Evolutionary conservation across 2,797 vertebrate species (phyloP), one percentile per base, ranked within the genome.

Genomic region (Coregonus suidteri): DNA sequence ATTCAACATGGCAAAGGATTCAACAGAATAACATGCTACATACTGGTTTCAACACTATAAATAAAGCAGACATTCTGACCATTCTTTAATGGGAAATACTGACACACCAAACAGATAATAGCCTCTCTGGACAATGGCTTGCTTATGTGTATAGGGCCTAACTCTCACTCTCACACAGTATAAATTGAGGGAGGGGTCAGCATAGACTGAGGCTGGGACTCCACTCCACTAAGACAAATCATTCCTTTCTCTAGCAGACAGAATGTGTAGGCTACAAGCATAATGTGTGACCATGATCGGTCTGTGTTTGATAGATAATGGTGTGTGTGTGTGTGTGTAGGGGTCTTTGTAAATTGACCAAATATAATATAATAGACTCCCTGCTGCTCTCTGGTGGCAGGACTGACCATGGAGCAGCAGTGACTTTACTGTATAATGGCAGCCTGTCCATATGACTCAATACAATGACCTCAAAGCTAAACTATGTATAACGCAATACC

Each of bases 311-410:
- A 53, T 3, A 81, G 78, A 80, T 84, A 73, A 82, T 47, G 66
- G 25, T 3, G 11, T 16, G 41, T 9, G 1, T 11, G 79, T 73
- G 62, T 75, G 41, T 9, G 1, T 11, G 79, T 73, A 53, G 74
- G 34, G 41, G 72, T 75, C 30, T 20, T 41, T 37, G 67, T 59
- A 13, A 1, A 70, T 66, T 18, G 37, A 51, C 34, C 6, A 14
- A 4, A 20, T 6, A 7, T 0, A 37, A 31, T 18, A 9, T 7
- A 25, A 25, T 41, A 75, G 13, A 15, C 25, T 76, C 78, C 35
- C 18, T 66, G 66, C 59, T 30, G 76, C 88, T 87, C 90, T 74
- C 92, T 88, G 81, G 81, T 90, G 91, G 75, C 53, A 65, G 71
- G 70, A 71, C 18, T 5, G 69, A 71, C 56, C 9, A 71, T 4